A percentile compares a stretch with the other conserved stretches of the same genome.
These are phyloP conservation scores for Zhengitettix transpicula DNA, from an alignment of 2,888 invertebrate genomes.

Conservation along the genomic window DNA sequence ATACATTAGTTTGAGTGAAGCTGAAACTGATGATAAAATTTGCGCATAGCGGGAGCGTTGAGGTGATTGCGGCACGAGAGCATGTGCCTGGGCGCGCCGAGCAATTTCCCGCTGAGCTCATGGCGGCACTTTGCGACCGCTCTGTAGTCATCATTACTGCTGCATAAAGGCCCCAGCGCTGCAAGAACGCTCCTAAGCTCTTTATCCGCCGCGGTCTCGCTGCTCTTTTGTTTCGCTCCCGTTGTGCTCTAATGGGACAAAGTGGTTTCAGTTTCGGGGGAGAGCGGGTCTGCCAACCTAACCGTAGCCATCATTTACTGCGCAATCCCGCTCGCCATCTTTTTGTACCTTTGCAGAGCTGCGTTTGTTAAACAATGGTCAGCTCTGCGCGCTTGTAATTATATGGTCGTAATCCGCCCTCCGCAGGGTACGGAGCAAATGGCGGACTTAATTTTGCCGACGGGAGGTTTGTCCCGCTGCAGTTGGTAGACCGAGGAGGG, in stretches of 20 bases:
- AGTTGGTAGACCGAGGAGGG: not conserved
- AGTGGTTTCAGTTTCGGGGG: not conserved
- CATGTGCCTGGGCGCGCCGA: too few relatives aligned
- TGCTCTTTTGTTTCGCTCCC: not conserved
- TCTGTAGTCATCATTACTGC: not conserved
- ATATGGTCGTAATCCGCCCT: not conserved
- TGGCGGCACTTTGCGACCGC: not conserved
- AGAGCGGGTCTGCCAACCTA: not conserved
- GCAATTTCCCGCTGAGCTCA: too few relatives aligned
- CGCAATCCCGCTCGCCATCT: not conserved
- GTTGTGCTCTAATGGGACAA: not conserved
- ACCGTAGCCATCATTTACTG: not conserved
- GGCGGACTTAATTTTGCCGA: not conserved
- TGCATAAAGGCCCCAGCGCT: not conserved
- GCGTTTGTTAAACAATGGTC: not conserved
- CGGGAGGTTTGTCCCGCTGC: not conserved
- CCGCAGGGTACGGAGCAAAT: not conserved
- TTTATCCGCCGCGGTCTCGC: not conserved
- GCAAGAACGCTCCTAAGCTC: not conserved
- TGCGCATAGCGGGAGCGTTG: too few relatives aligned
- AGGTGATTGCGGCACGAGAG: too few relatives aligned
- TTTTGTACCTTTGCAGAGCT: not conserved
- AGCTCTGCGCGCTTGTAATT: not conserved
- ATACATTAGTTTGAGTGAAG: too few relatives aligned
- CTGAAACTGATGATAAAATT: too few relatives aligned